A percentile compares a stretch with the other conserved stretches of the same genome.
These are phyloP conservation scores for Homarus gammarus DNA, from an alignment of 2,888 invertebrate species.

Conservation along the genomic window DNA sequence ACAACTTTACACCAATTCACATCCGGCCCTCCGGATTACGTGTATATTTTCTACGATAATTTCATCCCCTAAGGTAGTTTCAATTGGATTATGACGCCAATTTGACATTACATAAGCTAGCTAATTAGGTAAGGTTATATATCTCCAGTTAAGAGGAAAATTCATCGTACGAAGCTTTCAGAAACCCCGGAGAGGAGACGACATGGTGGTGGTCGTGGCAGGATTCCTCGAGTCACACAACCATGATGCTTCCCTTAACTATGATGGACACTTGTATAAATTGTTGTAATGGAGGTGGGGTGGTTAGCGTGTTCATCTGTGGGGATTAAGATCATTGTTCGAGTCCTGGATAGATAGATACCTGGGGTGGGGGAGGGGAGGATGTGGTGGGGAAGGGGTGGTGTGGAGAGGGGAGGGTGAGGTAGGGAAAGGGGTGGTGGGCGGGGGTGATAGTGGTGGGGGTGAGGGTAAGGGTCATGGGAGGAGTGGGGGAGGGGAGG, in stretches of 20 bases:
- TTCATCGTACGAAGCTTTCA: too few relatives aligned
- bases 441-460: neutral
- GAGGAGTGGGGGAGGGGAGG: neutral
- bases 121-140: too few relatives aligned
- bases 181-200: too few relatives aligned
- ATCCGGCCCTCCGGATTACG: too few relatives aligned
- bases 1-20: too few relatives aligned
- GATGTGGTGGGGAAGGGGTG: neutral
- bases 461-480: too few relatives aligned
- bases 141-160: too few relatives aligned
- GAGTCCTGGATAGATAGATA: neutral
- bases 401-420: conserved; percentile 8
- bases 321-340: neutral
- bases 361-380: neutral
- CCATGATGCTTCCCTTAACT: conserved; percentile 10
- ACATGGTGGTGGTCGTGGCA: too few relatives aligned
- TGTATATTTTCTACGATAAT: too few relatives aligned
- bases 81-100: too few relatives aligned
- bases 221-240: conserved; percentile 1
- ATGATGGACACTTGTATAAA: conserved; percentile 31
- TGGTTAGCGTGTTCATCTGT: neutral
- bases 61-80: too few relatives aligned
- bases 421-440: conserved; percentile 7
- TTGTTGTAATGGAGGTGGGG: neutral
- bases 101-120: too few relatives aligned